Evolutionary conservation across 2,888 invertebrate genomes (phyloP), one percentile per base, ranked within the genome.

Genomic region (Abrostola tripartita): DNA sequence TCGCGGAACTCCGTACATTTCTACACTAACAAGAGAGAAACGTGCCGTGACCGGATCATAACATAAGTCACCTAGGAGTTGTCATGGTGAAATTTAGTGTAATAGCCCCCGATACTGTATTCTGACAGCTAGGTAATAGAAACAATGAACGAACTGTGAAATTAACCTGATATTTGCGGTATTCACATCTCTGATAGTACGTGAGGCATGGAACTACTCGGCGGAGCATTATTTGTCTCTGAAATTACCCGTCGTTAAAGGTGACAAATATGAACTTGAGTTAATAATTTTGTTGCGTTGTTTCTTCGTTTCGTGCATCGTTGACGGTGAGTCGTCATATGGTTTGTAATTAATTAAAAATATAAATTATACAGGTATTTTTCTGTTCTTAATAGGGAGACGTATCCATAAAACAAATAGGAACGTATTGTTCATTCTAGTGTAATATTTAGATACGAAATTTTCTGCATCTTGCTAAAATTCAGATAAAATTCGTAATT

Each of bases 21-120:
- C 51, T 40, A 61, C 69, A 54, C 44, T 61, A 65, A 74, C 73
- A 60, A 67, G 62, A 68, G 59, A 64, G 73, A 58, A 67, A 68
- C 10, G 52, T 65, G 81, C 85, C 87, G 87, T 87, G 87, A 87
- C 85, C 79, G 59, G 76, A 71, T 71, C 79, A 71, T 81, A 78
- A 74, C 75, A 73, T 84, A 81, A 84, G 83, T 84, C 81, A 79
- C 80, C 74, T 55, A 40, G 76, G 67, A 73, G 68, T 78, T 83
- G 84, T 82, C 81, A 83, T 74, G 80, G 69, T 60, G 74, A 78
- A 84, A 85, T 86, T 85, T 83, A 83, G 76, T 82, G 72, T 81
- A 80, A 81, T 81, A 74, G 79, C 68, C 52, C 51, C 52, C 55
- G 61, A 55, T 64, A 53, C 65, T 37, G 60, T 58, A 55, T 53